Conservation (phyloP, 1,140 invertebrate species). For the Drusus annulatus region DNA sequence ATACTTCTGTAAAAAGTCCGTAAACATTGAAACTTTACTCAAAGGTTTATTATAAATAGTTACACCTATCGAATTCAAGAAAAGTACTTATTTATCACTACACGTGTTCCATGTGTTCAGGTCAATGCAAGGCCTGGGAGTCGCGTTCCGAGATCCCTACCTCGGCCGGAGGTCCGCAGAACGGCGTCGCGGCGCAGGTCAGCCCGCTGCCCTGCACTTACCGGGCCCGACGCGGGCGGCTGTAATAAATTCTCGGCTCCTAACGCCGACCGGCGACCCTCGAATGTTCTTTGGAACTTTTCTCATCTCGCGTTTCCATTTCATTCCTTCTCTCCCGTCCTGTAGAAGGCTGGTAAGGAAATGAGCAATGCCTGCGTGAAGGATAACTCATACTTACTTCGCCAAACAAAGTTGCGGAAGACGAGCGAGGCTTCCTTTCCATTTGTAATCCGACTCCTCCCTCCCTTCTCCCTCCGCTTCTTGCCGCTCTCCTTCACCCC, state of each 20-base stretch:
- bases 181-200: too few species aligned
- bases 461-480: not conserved
- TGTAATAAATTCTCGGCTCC: not conserved
- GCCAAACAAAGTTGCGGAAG: conserved; percentile 43
- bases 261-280: conserved; percentile 2
- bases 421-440: not conserved
- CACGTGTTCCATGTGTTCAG: too few species aligned
- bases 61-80: too few species aligned
- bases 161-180: too few species aligned
- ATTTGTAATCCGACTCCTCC: conserved; percentile 23
- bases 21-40: too few species aligned
- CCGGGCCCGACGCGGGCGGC: too few species aligned
- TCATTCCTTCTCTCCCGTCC: conserved; percentile 32
- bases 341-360: conserved; percentile 47
- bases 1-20: too few species aligned
- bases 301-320: conserved; percentile 48
- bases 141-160: too few species aligned
- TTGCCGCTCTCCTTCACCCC: too few species aligned
- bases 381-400: conserved; percentile 44
- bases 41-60: too few species aligned
- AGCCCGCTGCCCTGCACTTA: not conserved
- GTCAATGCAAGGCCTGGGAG: too few species aligned
- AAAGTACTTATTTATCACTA: too few species aligned
- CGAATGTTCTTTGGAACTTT: conserved; percentile 48
- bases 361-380: conserved; percentile 49